Evolutionary conservation across 2,113 vertebrate genomes (phyloP).

Genomic region (Sterna hirundo): DNA sequence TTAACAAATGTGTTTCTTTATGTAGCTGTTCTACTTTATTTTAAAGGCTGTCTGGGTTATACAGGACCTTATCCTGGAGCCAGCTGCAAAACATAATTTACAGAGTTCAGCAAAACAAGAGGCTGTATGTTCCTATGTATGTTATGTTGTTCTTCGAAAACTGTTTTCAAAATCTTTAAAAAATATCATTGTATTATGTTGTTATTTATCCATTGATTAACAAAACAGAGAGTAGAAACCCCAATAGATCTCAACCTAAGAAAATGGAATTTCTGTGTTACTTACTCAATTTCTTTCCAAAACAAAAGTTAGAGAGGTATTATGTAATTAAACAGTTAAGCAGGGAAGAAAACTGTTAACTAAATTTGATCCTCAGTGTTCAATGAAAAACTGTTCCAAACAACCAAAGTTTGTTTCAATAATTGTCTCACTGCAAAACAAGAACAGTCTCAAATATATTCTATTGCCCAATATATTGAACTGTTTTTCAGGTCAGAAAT

Average conservation of each 20-base stretch:
- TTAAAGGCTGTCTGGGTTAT: background rate
- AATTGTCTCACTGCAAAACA: background rate
- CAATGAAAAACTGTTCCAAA: background rate
- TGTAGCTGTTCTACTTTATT: background rate
- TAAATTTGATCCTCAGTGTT: background rate
- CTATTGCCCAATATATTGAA: background rate
- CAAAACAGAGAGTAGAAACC: background rate
- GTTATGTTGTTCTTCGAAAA: background rate
- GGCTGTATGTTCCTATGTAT: fast-evolving
- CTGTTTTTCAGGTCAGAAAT: background rate
- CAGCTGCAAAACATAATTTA: background rate
- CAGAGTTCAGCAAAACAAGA: background rate
- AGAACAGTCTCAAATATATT: background rate
- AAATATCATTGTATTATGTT: background rate
- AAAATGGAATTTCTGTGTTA: background rate
- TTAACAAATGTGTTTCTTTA: constrained; percentile 16
- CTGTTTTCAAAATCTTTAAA: background rate
- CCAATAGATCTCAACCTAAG: background rate
- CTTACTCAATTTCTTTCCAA: background rate
- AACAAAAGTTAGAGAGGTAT: background rate
- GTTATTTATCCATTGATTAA: background rate
- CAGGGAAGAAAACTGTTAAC: background rate
- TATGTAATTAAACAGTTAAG: background rate
- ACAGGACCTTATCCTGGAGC: background rate
- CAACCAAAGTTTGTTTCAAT: background rate